Conservation (phyloP, 2,797 vertebrate species). For the Harpagifer antarcticus region DNA sequence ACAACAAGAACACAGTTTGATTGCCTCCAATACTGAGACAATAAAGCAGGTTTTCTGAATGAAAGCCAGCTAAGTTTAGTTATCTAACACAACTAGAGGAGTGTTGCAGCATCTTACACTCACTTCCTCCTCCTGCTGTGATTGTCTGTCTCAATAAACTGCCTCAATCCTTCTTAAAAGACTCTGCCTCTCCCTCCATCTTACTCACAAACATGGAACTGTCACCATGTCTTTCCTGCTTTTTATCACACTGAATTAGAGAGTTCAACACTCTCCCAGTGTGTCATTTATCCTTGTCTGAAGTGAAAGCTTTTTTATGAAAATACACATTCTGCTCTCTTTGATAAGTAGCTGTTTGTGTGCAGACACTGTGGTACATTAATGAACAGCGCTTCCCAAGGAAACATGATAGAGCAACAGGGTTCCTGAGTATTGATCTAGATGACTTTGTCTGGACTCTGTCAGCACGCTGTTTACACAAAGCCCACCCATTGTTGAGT, state of each 20-base stretch:
- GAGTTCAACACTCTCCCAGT: slow-evolving; percentile 41
- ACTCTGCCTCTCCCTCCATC: slow-evolving; percentile 22
- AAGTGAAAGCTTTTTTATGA: slow-evolving; percentile 50
- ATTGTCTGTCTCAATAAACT: slow-evolving; percentile 59
- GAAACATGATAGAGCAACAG: slow-evolving; percentile 63
- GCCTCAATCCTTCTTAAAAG: slow-evolving; percentile 51
- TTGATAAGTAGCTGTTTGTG: slow-evolving; percentile 66
- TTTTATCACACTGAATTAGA: slow-evolving; percentile 42
- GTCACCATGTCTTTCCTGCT: slow-evolving; percentile 31
- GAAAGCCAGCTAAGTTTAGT: slow-evolving; percentile 69
- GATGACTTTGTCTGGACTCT: slow-evolving; percentile 67
- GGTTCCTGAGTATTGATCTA: slow-evolving; percentile 69
- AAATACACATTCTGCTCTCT: slow-evolving; percentile 55
- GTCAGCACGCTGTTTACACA: slow-evolving; percentile 50
- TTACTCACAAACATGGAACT: slow-evolving; percentile 23
- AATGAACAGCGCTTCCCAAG: slow-evolving; percentile 76
- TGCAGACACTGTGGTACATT: slow-evolving; percentile 68
- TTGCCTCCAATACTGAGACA: slow-evolving; percentile 69
- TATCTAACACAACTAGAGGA: slow-evolving; percentile 65
- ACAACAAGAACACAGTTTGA: slow-evolving; percentile 76
- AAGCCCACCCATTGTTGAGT: slow-evolving; percentile 51
- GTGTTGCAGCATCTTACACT: slow-evolving; percentile 56
- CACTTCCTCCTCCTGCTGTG: slow-evolving; percentile 62
- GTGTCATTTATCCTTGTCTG: slow-evolving; percentile 26
- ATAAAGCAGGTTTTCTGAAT: slow-evolving; percentile 67